Evolutionary conservation across 2,113 vertebrate species (phyloP).

Genomic region (Phylloscopus trochiloides): DNA sequence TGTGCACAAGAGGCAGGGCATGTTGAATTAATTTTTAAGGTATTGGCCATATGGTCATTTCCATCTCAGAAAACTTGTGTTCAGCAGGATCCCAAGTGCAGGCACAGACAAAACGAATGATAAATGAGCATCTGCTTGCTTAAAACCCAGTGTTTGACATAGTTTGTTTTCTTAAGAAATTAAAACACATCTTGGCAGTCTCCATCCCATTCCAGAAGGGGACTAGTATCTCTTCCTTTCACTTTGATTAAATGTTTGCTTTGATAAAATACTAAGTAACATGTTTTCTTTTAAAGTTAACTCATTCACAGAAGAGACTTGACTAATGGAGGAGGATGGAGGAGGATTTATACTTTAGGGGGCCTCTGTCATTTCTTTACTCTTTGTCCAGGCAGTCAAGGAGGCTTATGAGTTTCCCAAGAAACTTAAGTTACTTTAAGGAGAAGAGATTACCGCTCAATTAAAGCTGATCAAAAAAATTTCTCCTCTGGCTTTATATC

Average conservation of each 20-base stretch:
- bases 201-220: constrained; percentile 50
- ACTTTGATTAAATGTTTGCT: constrained; percentile 63
- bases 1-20: background rate
- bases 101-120: constrained; percentile 41
- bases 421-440: background rate
- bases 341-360: background rate
- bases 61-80: constrained; percentile 54
- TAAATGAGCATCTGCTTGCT: constrained; percentile 67
- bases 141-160: constrained; percentile 59
- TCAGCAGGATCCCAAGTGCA: constrained; percentile 3
- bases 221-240: constrained; percentile 56
- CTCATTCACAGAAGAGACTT: constrained; percentile 18
- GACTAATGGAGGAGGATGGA: constrained; percentile 30
- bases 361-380: constrained; percentile 4
- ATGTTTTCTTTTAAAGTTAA: constrained; percentile 7
- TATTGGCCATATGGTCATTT: constrained; percentile 50
- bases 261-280: constrained; percentile 57
- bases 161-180: constrained; percentile 65
- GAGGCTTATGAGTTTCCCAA: background rate
- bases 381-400: background rate
- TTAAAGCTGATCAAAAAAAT: background rate
- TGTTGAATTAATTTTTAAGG: constrained; percentile 51
- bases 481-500: background rate
- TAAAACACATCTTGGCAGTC: constrained; percentile 65
- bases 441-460: background rate